A percentile compares a stretch with the other conserved stretches of the same genome.
Evolutionary conservation across 1,140 invertebrate species (phyloP).

Genomic region (Heterodera carotae): DNA sequence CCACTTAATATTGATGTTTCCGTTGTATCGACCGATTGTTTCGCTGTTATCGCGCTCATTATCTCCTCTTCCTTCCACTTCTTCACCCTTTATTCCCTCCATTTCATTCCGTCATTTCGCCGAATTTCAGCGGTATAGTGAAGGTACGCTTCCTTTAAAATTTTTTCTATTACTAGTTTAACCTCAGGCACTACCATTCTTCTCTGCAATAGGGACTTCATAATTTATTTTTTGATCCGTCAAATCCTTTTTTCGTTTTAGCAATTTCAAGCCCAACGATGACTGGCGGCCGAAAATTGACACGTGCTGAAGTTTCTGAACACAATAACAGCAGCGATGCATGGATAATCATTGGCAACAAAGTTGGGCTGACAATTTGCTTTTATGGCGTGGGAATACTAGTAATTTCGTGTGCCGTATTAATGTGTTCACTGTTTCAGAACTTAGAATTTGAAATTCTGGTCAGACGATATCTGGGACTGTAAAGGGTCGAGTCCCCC

Average conservation of each 20-base stretch:
- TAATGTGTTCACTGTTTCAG: no score
- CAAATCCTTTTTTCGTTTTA: no score
- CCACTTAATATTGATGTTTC: neutral
- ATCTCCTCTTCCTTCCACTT: neutral
- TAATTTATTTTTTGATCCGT: no score
- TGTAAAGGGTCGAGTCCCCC: no score
- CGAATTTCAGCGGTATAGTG: neutral
- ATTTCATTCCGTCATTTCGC: slow-evolving; percentile 8
- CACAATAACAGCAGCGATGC: slow-evolving; percentile 49
- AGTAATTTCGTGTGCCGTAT: no score
- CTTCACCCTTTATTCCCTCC: neutral
- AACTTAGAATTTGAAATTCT: no score
- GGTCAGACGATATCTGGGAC: no score
- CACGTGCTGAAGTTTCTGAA: slow-evolving; percentile 53
- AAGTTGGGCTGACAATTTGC: no score
- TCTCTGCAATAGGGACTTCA: no score
- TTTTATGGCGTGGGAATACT: no score
- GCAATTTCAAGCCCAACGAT: neutral
- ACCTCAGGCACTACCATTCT: no score
- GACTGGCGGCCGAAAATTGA: slow-evolving; percentile 32
- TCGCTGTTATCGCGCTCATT: slow-evolving; percentile 8
- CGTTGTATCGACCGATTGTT: slow-evolving; percentile 7
- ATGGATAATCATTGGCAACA: slow-evolving; percentile 60
- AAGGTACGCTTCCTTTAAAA: neutral
- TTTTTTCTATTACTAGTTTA: neutral